phyloP scores from a whole-genome alignment of 2,797 vertebrate genomes.

The Siniperca obscura region DNA sequence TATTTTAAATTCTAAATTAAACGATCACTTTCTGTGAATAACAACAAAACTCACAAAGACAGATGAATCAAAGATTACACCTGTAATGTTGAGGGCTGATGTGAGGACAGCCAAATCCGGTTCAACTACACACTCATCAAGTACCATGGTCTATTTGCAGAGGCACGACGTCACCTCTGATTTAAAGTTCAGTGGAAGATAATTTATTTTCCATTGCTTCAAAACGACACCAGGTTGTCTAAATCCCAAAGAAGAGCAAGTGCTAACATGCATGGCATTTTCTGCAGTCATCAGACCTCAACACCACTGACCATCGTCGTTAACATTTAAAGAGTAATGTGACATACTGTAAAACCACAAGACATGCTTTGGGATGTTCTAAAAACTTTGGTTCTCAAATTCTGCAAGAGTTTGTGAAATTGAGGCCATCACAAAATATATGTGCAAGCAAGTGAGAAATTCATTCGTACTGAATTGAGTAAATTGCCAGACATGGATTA shows the following conservation, averaged over 20 bases:
- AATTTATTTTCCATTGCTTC: slow-evolving; percentile 23
- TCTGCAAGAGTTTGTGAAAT: slow-evolving; percentile 6
- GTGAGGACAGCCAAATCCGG: slow-evolving; percentile 11
- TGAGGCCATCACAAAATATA: neutral
- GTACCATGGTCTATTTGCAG: neutral
- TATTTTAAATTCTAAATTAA: neutral
- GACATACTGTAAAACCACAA: slow-evolving; percentile 25
- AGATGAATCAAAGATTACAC: slow-evolving; percentile 2
- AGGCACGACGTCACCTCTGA: neutral
- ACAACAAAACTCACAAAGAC: neutral
- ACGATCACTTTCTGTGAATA: neutral
- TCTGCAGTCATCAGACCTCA: neutral
- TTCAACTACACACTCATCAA: neutral
- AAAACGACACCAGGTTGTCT: neutral
- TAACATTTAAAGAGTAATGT: slow-evolving; percentile 29
- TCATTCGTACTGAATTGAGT: neutral
- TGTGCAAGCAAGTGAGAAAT: slow-evolving; percentile 14
- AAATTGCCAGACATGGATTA: slow-evolving; percentile 45
- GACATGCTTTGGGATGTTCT: neutral
- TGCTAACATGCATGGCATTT: slow-evolving; percentile 15
- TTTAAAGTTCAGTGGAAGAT: slow-evolving; percentile 12
- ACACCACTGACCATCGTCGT: neutral
- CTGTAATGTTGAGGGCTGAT: neutral
- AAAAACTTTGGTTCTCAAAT: slow-evolving; percentile 10
- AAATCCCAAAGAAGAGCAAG: slow-evolving; percentile 12